Conservation (phyloP, 2,113 vertebrate species). For the Paramormyrops kingsleyae region DNA sequence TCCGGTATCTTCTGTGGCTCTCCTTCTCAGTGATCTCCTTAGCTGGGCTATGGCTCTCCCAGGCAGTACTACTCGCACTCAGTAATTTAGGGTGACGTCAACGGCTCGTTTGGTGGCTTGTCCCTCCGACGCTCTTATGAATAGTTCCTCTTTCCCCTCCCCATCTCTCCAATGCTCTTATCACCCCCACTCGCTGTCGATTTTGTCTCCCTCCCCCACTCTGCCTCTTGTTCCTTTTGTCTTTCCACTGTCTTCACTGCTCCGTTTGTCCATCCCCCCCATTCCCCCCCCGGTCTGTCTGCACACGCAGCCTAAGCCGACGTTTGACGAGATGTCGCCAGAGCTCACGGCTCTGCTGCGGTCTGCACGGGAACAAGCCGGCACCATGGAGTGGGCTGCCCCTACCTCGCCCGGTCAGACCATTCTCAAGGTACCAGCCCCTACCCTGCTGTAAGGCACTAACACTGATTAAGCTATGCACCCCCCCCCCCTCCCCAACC, state of each 20-base stretch:
- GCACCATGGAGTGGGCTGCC: constrained; percentile 80
- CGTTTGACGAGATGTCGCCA: constrained; percentile 45
- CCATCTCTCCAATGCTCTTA: neutral
- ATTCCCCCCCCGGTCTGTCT: constrained; percentile 52
- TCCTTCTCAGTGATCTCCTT: neutral
- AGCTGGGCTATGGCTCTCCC: neutral
- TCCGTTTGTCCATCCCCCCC: neutral
- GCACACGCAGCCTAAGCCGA: constrained; percentile 68
- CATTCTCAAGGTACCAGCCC: constrained; percentile 62
- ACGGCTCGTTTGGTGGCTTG: neutral
- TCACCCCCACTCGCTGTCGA: constrained; percentile 16
- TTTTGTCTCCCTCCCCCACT: constrained; percentile 7
- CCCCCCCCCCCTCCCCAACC: neutral
- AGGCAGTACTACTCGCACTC: neutral
- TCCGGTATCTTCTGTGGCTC: neutral
- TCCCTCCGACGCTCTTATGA: neutral
- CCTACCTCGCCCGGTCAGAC: constrained; percentile 66
- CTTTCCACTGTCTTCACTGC: constrained; percentile 58
- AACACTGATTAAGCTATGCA: neutral
- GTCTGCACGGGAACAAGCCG: constrained; percentile 53
- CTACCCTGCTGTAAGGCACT: neutral
- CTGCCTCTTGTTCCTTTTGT: constrained; percentile 19
- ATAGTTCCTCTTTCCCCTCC: neutral
- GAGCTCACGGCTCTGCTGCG: constrained; percentile 45
- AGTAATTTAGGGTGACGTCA: neutral